Percentiles rank a stretch among this genome's conserved stretches.
Evolutionary conservation across 64 coral and sea anemone species (phyloP).

Genomic region (Pachyseris speciosa): DNA sequence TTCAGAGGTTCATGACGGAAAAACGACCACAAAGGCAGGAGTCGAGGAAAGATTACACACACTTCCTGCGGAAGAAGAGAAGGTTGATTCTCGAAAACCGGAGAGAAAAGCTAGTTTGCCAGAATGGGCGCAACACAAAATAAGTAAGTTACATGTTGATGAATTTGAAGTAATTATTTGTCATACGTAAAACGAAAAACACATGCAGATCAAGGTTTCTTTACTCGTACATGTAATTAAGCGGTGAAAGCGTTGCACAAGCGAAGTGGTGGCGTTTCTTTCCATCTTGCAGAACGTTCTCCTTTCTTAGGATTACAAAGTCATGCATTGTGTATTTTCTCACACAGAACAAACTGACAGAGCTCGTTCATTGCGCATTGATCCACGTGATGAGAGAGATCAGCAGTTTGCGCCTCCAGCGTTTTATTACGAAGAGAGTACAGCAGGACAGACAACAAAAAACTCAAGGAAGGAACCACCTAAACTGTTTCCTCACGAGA

Average conservation of each 20-base stretch:
- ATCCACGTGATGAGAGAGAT: conserved; percentile 72
- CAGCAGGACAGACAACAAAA: not conserved
- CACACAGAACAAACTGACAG: conserved; percentile 74
- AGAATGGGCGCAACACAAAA: conserved; percentile 84
- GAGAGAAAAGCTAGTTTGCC: conserved; percentile 45
- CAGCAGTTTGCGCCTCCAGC: conserved; percentile 87
- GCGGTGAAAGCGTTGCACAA: too few species aligned
- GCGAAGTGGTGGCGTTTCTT: too few species aligned
- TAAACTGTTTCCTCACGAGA: not conserved
- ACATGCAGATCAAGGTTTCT: too few species aligned
- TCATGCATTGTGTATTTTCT: not conserved
- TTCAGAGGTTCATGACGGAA: not conserved
- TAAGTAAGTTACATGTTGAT: conserved; percentile 68
- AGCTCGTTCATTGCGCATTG: not conserved
- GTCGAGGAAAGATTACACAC: not conserved
- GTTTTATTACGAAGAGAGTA: conserved; percentile 87
- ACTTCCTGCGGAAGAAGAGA: not conserved
- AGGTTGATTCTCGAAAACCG: not conserved
- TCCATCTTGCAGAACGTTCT: not conserved
- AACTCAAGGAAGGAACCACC: not conserved
- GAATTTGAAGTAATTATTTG: too few species aligned
- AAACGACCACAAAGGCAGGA: not conserved
- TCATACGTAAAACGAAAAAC: too few species aligned
- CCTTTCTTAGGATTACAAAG: not conserved
- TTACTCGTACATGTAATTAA: too few species aligned